Base-by-base conservation (phyloP, 2,888 invertebrate genomes). In the Spisula solida region DNA sequence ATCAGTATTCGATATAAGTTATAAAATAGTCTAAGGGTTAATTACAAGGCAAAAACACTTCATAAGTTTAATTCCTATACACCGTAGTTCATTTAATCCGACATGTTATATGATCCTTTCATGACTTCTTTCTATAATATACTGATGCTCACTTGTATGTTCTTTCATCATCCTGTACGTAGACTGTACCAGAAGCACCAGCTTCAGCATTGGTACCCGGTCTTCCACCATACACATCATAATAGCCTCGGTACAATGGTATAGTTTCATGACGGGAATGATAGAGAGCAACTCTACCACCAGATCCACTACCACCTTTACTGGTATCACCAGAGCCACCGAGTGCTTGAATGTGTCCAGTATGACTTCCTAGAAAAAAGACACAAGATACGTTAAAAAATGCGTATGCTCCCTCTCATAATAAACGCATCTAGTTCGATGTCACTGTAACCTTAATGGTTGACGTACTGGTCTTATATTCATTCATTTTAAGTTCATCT, bases 271-370 rank as follows among this genome's bases (percentile, higher is more conserved):
- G 92, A 34, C 94, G 92, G 56, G 90, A 41, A 87, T 95, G 95
- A 81, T 94, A 94, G 29, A 95, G 84, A 41, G 94, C 94, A 47
- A 95, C 92, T 34, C 95, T 87, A n/a, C 95, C 95, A n/a, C 95
- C 95, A 48, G 94, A 86, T 75, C 95, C 92, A n/a, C 94, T 94
- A 12, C 86, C 86, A 55, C 93, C 94, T 25, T 85, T 80, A 0
- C 82, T 78, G 0, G 88, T 79, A 47, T 93, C 93, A 2, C 93
- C 94, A 14, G 88, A 86, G 18, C 95, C 95, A 79, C 95, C 95
- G 31, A 93, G 78, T 14, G 93, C 92, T 82, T 94, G 92, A 14
- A 95, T 94, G 12, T 92, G 92, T 18, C 95, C 95, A 34, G 95
- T 95, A 88, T 95, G 94, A 79, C 94, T 94, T 31, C 95, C 95